Evolutionary conservation across 2,113 vertebrate species (phyloP), one percentile per base, ranked within the genome.

Genomic region (Columbina picui): DNA sequence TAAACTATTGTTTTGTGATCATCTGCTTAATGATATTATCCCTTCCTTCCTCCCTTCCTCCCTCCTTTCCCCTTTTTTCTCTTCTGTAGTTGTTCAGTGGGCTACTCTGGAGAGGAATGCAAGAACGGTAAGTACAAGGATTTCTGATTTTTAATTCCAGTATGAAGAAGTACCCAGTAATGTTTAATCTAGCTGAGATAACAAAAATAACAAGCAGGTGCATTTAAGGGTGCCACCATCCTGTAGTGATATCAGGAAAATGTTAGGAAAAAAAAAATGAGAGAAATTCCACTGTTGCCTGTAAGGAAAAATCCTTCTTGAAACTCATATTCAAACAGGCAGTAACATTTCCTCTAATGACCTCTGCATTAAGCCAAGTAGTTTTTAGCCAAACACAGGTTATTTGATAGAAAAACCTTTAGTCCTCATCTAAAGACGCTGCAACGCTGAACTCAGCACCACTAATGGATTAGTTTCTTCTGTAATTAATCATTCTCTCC

Each of bases 21-120:
- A 71, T 22, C 6, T 32, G 5, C 11, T 64, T 61, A 78, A 50
- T 15, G 13, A 38, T 23, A 29, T 56, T 53, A 49, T 83, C n/a
- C n/a, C n/a, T 25, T 76, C 47, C 12, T 34, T 90, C 60, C 25
- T 70, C 79, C 59, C 32, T 59, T 49, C 12, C n/a, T 90, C 60
- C 25, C 67, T 82, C 59, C 32, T 59, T 49, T 32, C 8, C 3
- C 2, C 2, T 19, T 64, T 90, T 59, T 67, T 6, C 19, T 91
- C 14, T 96, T 3, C 75, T 96, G 34, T 70, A 98, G 98, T 34
- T 98, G 98, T 94, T 0, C 32, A 1, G 96, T 98, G 65, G 98
- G 98, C 61, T 98, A 69, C 55, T 93, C 91, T 5, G 98, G 98
- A 73, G 39, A 70, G 2, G 1, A 80, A 0, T 98, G 98, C 47